Conservation (phyloP, 2,797 vertebrate species). For the Buphagus erythrorhynchus region DNA sequence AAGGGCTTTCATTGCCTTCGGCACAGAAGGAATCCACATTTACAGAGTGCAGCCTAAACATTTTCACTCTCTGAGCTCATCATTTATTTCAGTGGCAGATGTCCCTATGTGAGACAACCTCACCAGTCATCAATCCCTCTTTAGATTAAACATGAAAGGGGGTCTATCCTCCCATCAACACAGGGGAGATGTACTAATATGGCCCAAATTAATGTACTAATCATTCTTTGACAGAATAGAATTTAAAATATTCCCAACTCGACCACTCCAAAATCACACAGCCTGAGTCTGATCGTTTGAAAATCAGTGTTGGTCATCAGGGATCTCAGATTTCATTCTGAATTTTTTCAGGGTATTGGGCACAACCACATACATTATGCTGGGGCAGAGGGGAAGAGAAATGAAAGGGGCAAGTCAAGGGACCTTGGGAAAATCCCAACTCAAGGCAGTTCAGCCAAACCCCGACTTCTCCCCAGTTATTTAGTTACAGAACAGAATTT, state of each 20-base stretch:
- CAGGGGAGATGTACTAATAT: conserved; percentile 43
- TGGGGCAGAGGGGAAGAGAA: background rate
- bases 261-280: background rate
- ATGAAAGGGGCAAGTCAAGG: background rate
- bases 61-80: conserved; percentile 59
- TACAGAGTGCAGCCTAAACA: conserved; percentile 60
- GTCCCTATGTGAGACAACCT: conserved; percentile 44
- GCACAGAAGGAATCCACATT: conserved; percentile 56
- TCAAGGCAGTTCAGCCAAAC: background rate
- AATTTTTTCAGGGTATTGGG: background rate
- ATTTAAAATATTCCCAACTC: conserved; percentile 37
- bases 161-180: conserved; percentile 45
- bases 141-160: conserved; percentile 66
- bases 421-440: background rate
- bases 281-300: background rate
- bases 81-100: conserved; percentile 54
- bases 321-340: background rate
- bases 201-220: conserved; percentile 64
- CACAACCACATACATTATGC: background rate
- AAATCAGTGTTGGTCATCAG: background rate
- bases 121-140: conserved; percentile 44
- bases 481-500: conserved; percentile 27
- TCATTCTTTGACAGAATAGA: conserved; percentile 20
- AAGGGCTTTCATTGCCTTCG: conserved; percentile 70
- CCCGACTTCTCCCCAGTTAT: background rate